Evolutionary conservation across 1,140 invertebrate genomes (phyloP), one percentile per base, ranked within the genome.

Genomic region (Argopecten irradians): DNA sequence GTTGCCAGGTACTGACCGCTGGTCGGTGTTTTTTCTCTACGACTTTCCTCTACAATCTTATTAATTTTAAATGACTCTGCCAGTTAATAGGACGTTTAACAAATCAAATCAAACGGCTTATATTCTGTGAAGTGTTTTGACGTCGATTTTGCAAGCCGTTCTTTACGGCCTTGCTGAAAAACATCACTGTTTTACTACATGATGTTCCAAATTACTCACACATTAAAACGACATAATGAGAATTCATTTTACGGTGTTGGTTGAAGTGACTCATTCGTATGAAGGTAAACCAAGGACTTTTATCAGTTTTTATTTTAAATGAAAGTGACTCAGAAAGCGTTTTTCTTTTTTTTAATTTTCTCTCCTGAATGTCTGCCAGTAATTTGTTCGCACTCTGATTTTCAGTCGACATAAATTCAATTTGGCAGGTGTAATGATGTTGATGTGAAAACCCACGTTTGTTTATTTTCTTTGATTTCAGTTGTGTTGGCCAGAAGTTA

Each of bases 401-500:
- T 71, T 16, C 36, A 8, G 36, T 39, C 5, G n/a, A 71, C 55
- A 71, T n/a, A 71, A 71, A 71, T 71, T 71, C 55, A 71, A 71
- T 71, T 71, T 71, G 55, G 55, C 55, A 71, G 0, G 55, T 71
- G 55, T 71, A 71, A 71, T 71, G n/a, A 28, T 71, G 55, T 71
- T 71, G 8, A 28, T 71, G 55, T 71, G 5, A 71, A 71, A 11
- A 71, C n/a, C 28, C n/a, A 71, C 0, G 22, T 71, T 71, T 71
- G 55, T 71, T 71, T 71, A 71, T 71, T 71, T 71, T 71, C 43
- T 46, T 46, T 46, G 43, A 19, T 41, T 87, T 14, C 89, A 92
- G 91, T 22, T n/a, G 34, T 7, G n/a, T 39, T 1, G 34, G 89
- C 5, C 88, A 90, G 34, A 90, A 83, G 14, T 86, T 91, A 83